These are phyloP conservation scores for Drosophila tanythrix DNA, from an alignment of 2,888 invertebrate species.

Conservation along the genomic window DNA sequence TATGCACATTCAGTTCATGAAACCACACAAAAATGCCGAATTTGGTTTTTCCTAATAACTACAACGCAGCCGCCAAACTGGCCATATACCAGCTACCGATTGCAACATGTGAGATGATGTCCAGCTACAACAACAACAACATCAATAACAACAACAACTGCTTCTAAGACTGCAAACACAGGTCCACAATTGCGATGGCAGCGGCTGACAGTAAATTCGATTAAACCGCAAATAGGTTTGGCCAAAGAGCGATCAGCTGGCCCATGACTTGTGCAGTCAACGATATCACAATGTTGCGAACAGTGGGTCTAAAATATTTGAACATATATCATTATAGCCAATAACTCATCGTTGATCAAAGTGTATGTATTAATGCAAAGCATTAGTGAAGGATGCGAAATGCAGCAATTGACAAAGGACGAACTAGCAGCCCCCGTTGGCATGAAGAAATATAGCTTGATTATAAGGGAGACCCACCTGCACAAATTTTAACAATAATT, in stretches of 20 bases:
- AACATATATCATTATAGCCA: background rate
- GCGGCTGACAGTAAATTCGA: slow-evolving; percentile 79
- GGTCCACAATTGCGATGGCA: slow-evolving; percentile 46
- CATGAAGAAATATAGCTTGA: background rate
- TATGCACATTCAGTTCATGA: slow-evolving; percentile 64
- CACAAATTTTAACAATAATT: background rate
- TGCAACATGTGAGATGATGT: slow-evolving; percentile 73
- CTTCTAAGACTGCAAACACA: slow-evolving; percentile 19
- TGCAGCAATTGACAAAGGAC: background rate
- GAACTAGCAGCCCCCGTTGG: fast-evolving
- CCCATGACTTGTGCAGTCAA: slow-evolving; percentile 54
- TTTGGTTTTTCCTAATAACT: slow-evolving; percentile 72
- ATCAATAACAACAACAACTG: slow-evolving; percentile 14
- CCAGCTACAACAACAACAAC: slow-evolving; percentile 34
- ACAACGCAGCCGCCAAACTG: slow-evolving; percentile 48
- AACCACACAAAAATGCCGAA: slow-evolving; percentile 69
- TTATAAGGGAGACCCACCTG: background rate
- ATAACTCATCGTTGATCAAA: background rate
- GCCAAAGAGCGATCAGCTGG: slow-evolving; percentile 69
- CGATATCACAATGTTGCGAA: slow-evolving; percentile 27
- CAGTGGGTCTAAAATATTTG: slow-evolving; percentile 45
- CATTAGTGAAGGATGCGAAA: background rate
- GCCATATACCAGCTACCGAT: slow-evolving; percentile 48
- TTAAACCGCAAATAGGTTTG: slow-evolving; percentile 80
- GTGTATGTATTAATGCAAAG: background rate